A percentile compares a stretch with the other conserved stretches of the same genome.
Conservation (phyloP, 1,140 invertebrate genomes). For the Atta colombica region DNA sequence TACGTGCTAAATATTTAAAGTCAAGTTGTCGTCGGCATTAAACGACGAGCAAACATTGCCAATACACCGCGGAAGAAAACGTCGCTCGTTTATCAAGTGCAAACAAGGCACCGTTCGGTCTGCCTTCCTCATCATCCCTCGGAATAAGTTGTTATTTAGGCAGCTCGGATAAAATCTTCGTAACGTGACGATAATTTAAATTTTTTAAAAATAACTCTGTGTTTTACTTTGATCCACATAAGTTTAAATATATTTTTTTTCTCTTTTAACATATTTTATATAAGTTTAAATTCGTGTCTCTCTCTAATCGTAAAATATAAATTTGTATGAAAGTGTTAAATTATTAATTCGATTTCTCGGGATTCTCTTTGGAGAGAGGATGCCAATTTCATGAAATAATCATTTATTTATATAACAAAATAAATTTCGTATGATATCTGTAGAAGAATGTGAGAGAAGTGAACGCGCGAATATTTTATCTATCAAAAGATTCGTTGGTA, state of each 20-base stretch:
- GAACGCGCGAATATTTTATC: neutral
- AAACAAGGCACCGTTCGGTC: conserved; percentile 54
- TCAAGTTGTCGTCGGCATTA: conserved; percentile 62
- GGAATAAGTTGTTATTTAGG: conserved; percentile 27
- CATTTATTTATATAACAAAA: conserved; percentile 23
- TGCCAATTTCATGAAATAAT: neutral
- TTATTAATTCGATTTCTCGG: conserved; percentile 8
- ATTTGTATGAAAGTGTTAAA: neutral
- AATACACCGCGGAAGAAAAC: conserved; percentile 57
- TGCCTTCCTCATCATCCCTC: conserved; percentile 9
- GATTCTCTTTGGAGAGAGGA: neutral
- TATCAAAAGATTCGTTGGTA: neutral
- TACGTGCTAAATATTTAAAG: conserved; percentile 64
- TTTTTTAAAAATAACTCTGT: neutral
- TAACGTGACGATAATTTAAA: neutral
- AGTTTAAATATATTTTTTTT: neutral
- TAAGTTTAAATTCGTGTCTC: neutral
- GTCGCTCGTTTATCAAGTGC: conserved; percentile 52
- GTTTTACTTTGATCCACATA: neutral
- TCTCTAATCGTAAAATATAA: neutral
- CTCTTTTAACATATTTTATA: neutral
- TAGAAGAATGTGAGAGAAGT: conserved; percentile 12
- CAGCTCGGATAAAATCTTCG: neutral
- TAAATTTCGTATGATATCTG: neutral
- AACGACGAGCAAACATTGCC: conserved; percentile 58